Percentiles rank a stretch among this genome's conserved stretches.
Evolutionary conservation across 2,888 invertebrate genomes (phyloP).

Genomic region (Ischnura elegans): DNA sequence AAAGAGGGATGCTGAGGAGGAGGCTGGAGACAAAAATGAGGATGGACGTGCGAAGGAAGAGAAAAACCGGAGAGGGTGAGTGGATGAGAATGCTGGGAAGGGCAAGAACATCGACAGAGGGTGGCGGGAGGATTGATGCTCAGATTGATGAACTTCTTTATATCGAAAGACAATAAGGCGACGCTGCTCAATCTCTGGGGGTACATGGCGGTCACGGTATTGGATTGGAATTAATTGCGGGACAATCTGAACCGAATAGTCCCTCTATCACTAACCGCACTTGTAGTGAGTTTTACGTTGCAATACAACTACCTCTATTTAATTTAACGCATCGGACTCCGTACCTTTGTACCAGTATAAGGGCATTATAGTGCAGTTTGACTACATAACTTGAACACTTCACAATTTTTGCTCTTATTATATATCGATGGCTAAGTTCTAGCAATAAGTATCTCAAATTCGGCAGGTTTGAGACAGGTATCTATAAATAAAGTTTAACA

Average conservation of each 20-base stretch:
- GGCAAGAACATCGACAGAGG: not conserved
- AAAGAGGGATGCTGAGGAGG: not conserved
- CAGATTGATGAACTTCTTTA: slow-evolving; percentile 23
- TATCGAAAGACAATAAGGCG: not conserved
- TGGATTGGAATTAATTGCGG: not conserved
- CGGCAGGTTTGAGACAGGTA: too few species aligned
- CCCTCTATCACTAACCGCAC: too few species aligned
- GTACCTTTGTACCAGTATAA: too few species aligned
- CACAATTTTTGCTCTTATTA: too few species aligned
- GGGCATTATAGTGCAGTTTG: too few species aligned
- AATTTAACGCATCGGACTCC: too few species aligned
- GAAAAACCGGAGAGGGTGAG: not conserved
- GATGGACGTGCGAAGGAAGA: not conserved
- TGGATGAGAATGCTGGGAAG: not conserved
- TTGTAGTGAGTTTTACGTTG: too few species aligned
- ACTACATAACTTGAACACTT: too few species aligned
- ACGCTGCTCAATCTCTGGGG: not conserved
- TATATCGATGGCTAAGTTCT: too few species aligned
- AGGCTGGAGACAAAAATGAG: slow-evolving; percentile 4
- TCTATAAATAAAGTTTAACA: too few species aligned
- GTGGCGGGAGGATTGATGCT: not conserved
- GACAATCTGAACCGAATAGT: not conserved
- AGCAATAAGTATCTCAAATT: too few species aligned
- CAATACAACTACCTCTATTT: too few species aligned
- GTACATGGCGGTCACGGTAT: not conserved